These are phyloP conservation scores for Sebastes flavidus DNA, from an alignment of 2,797 vertebrate species.

Conservation along the genomic window DNA sequence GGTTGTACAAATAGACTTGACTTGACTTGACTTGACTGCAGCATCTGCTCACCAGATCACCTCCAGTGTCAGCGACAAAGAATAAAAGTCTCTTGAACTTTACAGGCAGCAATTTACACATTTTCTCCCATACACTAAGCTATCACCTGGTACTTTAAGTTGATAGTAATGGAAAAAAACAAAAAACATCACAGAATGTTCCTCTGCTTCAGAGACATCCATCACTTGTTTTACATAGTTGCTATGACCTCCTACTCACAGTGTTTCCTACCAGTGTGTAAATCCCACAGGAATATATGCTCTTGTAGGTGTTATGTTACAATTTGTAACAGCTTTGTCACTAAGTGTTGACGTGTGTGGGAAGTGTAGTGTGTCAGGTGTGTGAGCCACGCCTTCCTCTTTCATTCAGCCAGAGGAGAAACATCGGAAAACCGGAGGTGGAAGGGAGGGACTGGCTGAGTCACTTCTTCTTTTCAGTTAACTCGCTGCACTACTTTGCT, in stretches of 20 bases:
- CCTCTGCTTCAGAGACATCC: not conserved
- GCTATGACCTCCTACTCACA: not conserved
- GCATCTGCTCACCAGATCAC: slow-evolving; percentile 18
- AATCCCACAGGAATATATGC: not conserved
- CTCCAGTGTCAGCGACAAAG: not conserved
- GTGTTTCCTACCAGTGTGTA: not conserved
- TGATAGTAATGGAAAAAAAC: not conserved
- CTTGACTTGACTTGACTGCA: slow-evolving; percentile 16
- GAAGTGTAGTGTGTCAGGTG: slow-evolving; percentile 39
- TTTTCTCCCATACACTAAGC: not conserved
- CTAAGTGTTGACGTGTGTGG: slow-evolving; percentile 8
- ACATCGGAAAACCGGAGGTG: not conserved
- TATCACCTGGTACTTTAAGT: not conserved
- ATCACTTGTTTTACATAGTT: not conserved
- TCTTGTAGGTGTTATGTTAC: not conserved
- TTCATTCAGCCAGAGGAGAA: slow-evolving; percentile 8
- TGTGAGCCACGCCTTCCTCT: slow-evolving; percentile 29
- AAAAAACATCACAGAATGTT: not conserved
- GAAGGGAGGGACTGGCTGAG: slow-evolving; percentile 11
- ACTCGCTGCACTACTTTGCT: not conserved
- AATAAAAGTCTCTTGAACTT: not conserved
- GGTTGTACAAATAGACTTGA: slow-evolving; percentile 5
- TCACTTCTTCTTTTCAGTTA: slow-evolving; percentile 24
- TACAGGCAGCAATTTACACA: not conserved
- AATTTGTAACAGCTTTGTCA: not conserved